Evolutionary conservation across 2,797 vertebrate species (phyloP).

Genomic region (Coranthus polyacanthus): DNA sequence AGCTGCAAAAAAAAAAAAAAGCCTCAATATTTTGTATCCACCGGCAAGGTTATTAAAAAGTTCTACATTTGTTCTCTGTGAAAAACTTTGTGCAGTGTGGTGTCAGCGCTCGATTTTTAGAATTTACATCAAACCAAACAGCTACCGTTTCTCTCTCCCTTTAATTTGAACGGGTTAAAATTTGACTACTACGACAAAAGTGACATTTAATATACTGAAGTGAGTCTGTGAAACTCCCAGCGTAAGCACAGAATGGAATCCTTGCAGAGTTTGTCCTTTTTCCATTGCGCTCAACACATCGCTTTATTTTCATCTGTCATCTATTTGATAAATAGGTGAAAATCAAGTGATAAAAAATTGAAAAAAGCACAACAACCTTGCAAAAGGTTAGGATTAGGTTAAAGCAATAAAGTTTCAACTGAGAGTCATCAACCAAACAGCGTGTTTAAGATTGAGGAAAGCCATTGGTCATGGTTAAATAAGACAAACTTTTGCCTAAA

Average conservation of each 20-base stretch:
- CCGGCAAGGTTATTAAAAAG: conserved; percentile 12
- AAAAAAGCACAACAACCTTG: conserved; percentile 16
- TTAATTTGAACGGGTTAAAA: conserved; percentile 50
- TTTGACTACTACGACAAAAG: conserved; percentile 37
- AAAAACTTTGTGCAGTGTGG: not conserved
- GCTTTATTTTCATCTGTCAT: conserved; percentile 16
- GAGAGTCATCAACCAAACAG: conserved; percentile 42
- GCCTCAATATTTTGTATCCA: conserved; percentile 16
- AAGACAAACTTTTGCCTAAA: conserved; percentile 43
- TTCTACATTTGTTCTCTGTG: not conserved
- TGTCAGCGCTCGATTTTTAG: conserved; percentile 2
- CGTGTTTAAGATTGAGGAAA: conserved; percentile 51
- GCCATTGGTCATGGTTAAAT: conserved; percentile 35
- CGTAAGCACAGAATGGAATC: conserved; percentile 3
- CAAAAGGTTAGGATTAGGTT: conserved; percentile 38
- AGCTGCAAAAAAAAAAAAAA: conserved; percentile 1
- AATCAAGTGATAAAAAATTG: conserved; percentile 13
- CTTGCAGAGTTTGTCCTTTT: not conserved
- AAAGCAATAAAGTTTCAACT: conserved; percentile 25
- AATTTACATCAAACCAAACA: conserved; percentile 9
- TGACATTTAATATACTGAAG: conserved; percentile 42
- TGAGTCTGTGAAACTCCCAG: conserved; percentile 32
- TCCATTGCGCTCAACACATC: conserved; percentile 5
- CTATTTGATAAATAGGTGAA: not conserved
- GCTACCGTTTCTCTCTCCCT: not conserved